Evolutionary conservation across 2,888 invertebrate species (phyloP), one percentile per base, ranked within the genome.

Genomic region (Conistra vaccinii): DNA sequence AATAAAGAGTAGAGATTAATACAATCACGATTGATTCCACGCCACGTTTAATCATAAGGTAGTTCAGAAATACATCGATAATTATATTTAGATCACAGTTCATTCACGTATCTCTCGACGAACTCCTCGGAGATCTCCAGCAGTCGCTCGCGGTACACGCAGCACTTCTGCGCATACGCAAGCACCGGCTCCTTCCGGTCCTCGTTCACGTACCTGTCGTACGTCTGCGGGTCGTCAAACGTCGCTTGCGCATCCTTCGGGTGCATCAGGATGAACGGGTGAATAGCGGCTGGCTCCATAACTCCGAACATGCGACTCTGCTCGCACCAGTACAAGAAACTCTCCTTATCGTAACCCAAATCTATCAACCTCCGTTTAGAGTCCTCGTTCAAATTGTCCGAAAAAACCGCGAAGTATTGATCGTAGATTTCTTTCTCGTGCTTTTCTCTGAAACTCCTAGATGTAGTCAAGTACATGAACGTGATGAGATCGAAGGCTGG

Each of bases 401-500:
- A 80, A 78, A 95, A 95, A 0, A 87, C 84, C 0, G 89, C 76
- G 69, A 88, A 95, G 82, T 95, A 95, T 45, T 92, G 87, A 1
- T 87, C 81, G 3, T 91, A 86, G 14, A 95, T 73, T 51, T 87
- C 85, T 1, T 55, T 79, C 81, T 95, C 94, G 79, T 93, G 69
- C 6, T 85, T 62, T 9, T 91, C 88, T 3, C 95, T 90, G 67
- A 94, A 95, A 6, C 78, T 74, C 48, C 88, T 89, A 0, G 90
- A 88, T 2, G 95, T 95, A 0, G 90, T 94, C 45, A 94, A 73
- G 72, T 94, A 94, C 14, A 95, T 78, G 32, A 94, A 89, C 1
- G 87, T 70, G 89, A 92, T 92, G 17, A 96, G 73, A 73, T 96
- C 96, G 74, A 95, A 94, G 0, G 94, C 91, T 0, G 96, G 96